These are phyloP conservation scores for Melierax canorus DNA, from an alignment of 2,113 vertebrate species.

Conservation along the genomic window DNA sequence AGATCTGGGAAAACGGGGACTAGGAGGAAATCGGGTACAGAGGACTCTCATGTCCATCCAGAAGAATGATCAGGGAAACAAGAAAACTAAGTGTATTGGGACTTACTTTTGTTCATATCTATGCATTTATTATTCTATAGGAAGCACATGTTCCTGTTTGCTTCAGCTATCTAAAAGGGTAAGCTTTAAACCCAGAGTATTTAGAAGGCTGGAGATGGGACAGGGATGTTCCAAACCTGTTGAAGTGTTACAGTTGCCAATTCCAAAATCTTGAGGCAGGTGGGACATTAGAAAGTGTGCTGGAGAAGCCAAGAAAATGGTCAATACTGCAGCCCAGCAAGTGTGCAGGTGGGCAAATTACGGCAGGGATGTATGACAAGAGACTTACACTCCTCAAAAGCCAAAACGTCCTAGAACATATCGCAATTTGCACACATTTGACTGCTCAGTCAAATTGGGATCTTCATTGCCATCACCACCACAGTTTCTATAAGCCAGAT, in stretches of 20 bases:
- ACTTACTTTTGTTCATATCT: not conserved
- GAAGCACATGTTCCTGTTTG: not conserved
- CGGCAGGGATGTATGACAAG: not conserved
- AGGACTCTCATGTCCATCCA: not conserved
- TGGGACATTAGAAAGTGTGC: not conserved
- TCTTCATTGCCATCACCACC: not conserved
- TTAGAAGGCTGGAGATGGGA: not conserved
- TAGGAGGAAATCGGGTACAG: not conserved
- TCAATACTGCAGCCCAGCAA: not conserved
- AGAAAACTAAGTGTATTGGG: not conserved
- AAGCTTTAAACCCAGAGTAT: not conserved
- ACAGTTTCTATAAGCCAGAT: not conserved
- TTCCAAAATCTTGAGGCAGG: not conserved
- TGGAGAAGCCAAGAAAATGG: not conserved
- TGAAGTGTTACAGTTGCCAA: not conserved
- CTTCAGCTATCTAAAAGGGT: not conserved
- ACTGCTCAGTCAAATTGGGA: not conserved
- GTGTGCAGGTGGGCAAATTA: not conserved
- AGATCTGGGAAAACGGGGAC: not conserved
- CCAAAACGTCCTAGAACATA: not conserved
- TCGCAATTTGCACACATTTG: not conserved
- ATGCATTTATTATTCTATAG: not conserved
- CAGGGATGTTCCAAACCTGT: not conserved
- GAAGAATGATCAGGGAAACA: not conserved
- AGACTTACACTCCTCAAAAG: not conserved